Evolutionary conservation across 2,888 invertebrate species (phyloP), one percentile per base, ranked within the genome.

Genomic region (Automeris io): DNA sequence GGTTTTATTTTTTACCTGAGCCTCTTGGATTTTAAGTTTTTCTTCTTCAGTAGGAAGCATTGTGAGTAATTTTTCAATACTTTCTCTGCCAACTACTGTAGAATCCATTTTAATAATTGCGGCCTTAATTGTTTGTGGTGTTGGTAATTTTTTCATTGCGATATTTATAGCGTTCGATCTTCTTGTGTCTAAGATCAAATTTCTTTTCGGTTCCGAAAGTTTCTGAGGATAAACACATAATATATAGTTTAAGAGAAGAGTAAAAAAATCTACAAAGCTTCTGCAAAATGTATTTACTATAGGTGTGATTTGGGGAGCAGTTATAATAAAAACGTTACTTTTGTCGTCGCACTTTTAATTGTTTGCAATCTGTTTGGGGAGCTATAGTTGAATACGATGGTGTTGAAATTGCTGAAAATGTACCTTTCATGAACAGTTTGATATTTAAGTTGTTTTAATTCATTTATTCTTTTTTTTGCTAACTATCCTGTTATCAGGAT

Each of bases 41-140:
- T 99, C 99, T 69, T 98, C 98, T 67, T 98, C 97, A 2, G 96
- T 95, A 18, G 99, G 99, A 67, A 99, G 88, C 99, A 99, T 98
- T 7, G 95, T 95, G 42, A 99, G 78, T 38, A 99, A 89, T 90
- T 99, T 99, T 89, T 98, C 98, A 51, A 99, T 98, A 18, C 98
- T 98, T 80, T 99, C 99, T 55, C 98, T 90, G 55, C 98, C 99
- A 81, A 99, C 95, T 33, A 99, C 97, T 1, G 98, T 96, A 1
- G 96, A 95, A 73, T 99, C 99, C 98, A 99, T 99, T 86, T 99
- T 99, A 74, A 99, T 88, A 47, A 98, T 97, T 18, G 99, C 99
- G n/a, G 98, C 95, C 73, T 99, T 99, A 48, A 99, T 99, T 5
- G 98, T 96, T 49, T 98, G 91, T 0, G 98, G 96, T 0, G 98